phyloP scores from a whole-genome alignment of 2,888 invertebrate species.

The Leptopterna dolabrata region DNA sequence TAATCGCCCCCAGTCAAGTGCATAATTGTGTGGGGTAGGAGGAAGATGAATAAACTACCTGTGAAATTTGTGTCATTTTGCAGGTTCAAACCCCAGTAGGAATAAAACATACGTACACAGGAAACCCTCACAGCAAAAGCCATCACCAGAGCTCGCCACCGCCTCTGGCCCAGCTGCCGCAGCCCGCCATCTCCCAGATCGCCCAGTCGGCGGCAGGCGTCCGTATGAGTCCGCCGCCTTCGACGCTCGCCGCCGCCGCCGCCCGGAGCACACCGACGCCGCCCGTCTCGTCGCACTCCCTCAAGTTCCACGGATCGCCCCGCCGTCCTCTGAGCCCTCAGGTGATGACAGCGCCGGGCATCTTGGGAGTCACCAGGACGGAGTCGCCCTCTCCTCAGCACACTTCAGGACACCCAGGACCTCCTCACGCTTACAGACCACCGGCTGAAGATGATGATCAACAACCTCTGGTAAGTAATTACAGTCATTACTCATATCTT shows the following conservation, averaged over 20 bases:
- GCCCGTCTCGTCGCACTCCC: constrained; percentile 12
- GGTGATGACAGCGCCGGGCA: not conserved
- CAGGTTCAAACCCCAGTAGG: constrained; percentile 36
- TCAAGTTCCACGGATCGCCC: constrained; percentile 1
- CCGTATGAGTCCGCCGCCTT: constrained; percentile 23
- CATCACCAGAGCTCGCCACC: constrained; percentile 43
- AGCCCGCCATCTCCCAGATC: constrained; percentile 3
- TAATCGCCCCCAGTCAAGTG: no score
- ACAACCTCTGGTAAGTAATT: constrained; percentile 40
- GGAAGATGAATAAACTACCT: no score
- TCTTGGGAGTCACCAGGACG: not conserved
- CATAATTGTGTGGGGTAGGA: no score
- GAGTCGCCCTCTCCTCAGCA: constrained; percentile 29
- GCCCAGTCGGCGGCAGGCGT: not conserved
- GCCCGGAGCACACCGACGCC: constrained; percentile 30
- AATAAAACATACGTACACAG: constrained; percentile 8
- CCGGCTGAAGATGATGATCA: constrained; percentile 27
- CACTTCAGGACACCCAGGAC: not conserved
- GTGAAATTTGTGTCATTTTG: not conserved
- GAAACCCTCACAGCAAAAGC: not conserved
- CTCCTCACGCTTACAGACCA: constrained; percentile 23
- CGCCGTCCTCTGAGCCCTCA: constrained; percentile 25
- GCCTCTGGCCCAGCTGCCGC: constrained; percentile 29
- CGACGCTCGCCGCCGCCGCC: not conserved
- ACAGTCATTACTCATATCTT: no score